Base-by-base conservation (phyloP, 2,797 vertebrate genomes). In the Clarias platycephalus region DNA sequence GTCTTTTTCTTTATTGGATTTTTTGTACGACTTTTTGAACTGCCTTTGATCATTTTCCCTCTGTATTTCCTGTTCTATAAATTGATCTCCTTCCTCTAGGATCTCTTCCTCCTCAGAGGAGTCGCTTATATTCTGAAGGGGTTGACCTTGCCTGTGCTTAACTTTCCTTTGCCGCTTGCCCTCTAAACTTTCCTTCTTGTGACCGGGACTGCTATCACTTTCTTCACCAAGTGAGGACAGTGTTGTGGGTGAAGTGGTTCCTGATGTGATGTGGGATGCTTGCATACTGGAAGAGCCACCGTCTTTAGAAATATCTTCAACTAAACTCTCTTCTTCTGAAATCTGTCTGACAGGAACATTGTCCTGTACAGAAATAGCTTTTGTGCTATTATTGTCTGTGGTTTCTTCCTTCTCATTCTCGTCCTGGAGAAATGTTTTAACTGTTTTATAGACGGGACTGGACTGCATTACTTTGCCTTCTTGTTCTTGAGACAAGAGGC, bases 211-310 rank as follows among this genome's bases (percentile, higher is more conserved):
- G 80, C 97, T 98, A 92, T 99, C 98, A 89, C 98, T 99, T 85
- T 99, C 98, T 89, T 99, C 98, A 22, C 99, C 98, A 20, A 99
- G 93, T 24, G 98, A 99, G 6, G 98, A 99, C 16, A 97, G 97
- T 28, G 98, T 99, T 3, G 97, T 98, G 81, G 97, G 97, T 80
- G 98, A 99, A 86, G 88, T 82, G 0, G 97, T 97, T 71, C 95
- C 97, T 75, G 98, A 96, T 75, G 97, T 98, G 89, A 98, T 96
- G 88, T 97, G 97, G 72, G 97, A 98, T 72, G 93, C 97, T 84
- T 98, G 97, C 75, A 98, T 93, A 92, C 97, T 98, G 49, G 97
- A 98, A 80, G 98, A 99, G 1, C 96, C 97, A 91, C 96, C 96
- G 71, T 95, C 96, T 75, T 97, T 97, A 85, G 97, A 99, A 63